Base-by-base conservation (phyloP, 2,888 invertebrate genomes). In the Ornithoptera priamus region DNA sequence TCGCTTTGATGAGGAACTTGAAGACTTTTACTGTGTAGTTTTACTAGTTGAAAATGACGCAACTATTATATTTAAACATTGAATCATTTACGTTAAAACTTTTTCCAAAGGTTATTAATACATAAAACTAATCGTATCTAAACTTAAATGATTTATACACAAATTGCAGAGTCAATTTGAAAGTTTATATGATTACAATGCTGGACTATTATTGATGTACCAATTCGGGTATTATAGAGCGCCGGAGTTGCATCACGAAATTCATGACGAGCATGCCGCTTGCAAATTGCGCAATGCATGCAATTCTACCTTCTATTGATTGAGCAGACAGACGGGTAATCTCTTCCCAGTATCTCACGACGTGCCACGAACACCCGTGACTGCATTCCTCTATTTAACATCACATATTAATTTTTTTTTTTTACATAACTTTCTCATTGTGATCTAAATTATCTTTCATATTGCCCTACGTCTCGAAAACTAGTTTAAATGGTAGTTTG, bases 271-370 rank as follows among this genome's bases (percentile, higher is more conserved):
- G 75, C 77, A 75, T 75, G 74, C 76, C 78, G 85, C 86, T 85
- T 88, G 87, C 87, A 84, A 88, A 88, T 90, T 89, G 90, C 86
- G 86, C 88, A 90, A 90, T 85, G 76, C 69, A 75, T 73, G 72
- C 66, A 66, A 68, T 22, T 57, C 60, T 53, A 62, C 56, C 22
- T 60, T 62, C 53, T 72, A 73, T 70, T 70, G 71, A 68, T 71
- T 70, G 62, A 69, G 57, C 65, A 70, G 65, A 62, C 39, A 30
- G 65, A 17, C 42, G 53, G 77, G 80, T 79, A 85, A 88, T 89
- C 88, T 89, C 88, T 85, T 76, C 78, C 81, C 80, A 76, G 77
- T 80, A 88, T 88, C 86, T 88, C 88, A 87, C 87, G 87, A 84
- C 42, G 18, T 61, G 39, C 61, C n/a, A 42, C 42, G 42, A 65